Base-by-base conservation (phyloP, 2,888 invertebrate species). In the Zaprionus obscuricornis region DNA sequence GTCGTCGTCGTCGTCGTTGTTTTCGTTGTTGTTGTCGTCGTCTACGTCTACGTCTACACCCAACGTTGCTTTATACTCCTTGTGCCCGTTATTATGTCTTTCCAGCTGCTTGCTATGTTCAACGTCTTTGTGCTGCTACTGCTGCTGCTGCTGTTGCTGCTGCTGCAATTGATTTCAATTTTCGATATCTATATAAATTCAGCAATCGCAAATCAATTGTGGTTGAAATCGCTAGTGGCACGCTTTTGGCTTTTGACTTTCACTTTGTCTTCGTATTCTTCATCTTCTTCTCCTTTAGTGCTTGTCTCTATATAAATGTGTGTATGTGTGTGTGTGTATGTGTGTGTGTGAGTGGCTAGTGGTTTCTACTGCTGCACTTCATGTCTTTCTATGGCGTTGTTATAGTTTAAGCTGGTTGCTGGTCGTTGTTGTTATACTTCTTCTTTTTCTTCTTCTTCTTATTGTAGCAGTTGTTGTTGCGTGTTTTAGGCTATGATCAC, bases 401-500 rank as follows among this genome's bases (percentile, higher is more conserved):
- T 56, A 16, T 31, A 2, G 45, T 27, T 26, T 40, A 45, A 52
- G 47, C 56, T 60, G 40, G 46, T 54, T 70, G 58, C 71, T 78
- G 68, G 62, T 72, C 49, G 54, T 59, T 50, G 57, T 33, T 20
- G 36, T 50, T 20, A 18, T 40, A 49, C 31, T 29, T 7, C 27
- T 40, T 24, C 18, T 36, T 50, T 13, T 17, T 16, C 17, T 47
- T 36, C 11, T 26, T 31, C 31, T 24, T 26, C 43, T 54, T 54
- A 33, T 57, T 47, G 39, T 39, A 40, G 16, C 33, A 43, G 39
- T 22, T 50, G 27, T 51, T 55, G 47, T 67, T 57, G 59, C 54
- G 60, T 66, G 58, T 65, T 34, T 65, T 76, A 71, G 71, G 66
- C 78, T 82, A 84, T 78, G 82, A 82, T 82, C 81, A 82, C 81